Evolutionary conservation across 1,140 invertebrate species (phyloP), one percentile per base, ranked within the genome.

Genomic region (Drosophila varians): DNA sequence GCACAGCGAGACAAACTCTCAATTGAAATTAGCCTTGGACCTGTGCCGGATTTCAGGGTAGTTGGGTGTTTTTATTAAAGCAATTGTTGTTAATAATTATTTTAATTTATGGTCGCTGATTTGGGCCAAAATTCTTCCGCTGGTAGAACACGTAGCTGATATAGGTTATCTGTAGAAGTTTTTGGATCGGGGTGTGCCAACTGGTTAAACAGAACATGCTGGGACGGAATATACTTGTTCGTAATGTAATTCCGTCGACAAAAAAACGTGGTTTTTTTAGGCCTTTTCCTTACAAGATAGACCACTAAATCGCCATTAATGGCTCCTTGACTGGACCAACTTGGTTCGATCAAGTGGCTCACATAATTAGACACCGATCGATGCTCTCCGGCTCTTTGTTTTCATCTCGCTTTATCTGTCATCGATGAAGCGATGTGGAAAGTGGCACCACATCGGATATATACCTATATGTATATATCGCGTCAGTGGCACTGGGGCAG

Each of bases 391-490:
- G 38, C 36, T 61, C 45, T 55, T 77, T 64, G 42, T 65, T 51
- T 66, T 66, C 55, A 42, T 6, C 42, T 36, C n/a, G 34, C 11
- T 21, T 28, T 14, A 51, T 28, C 21, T 18, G 28, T 49, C 71
- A 55, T 46, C 57, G 51, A 58, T 73, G 76, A 62, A 77, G 62
- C 57, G 55, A 77, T 80, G 82, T 80, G 76, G 52, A 82, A 80
- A 73, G 57, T 55, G 26, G 36, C 45, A 8, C n/a, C 9, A 38
- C 19, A 23, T 21, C 51, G 38, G 19, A 1, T 9, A 12, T 31
- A 34, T 14, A n/a, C 1, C n/a, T n/a, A n/a, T 5, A 38, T 3
- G n/a, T 38, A 68, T 54, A 68, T 55, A 25, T 31, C 56, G 45
- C 25, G 26, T 49, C 66, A 60, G 65, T 48, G 53, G 54, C 66